Base-by-base conservation (phyloP, 2,888 invertebrate genomes). In the Strigamia maritima region DNA sequence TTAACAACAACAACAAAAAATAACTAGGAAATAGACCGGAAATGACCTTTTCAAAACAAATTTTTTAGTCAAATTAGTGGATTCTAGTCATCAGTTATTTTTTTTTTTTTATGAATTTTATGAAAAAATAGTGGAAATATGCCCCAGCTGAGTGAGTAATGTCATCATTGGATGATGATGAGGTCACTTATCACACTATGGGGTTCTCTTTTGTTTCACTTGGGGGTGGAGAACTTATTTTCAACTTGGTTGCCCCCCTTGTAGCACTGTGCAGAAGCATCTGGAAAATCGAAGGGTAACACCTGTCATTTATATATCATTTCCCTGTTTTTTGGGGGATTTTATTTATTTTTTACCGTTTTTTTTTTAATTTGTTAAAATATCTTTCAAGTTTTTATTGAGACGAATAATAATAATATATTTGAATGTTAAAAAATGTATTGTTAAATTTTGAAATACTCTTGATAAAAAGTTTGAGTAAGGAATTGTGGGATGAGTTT, bases 141-240 rank as follows among this genome's bases (percentile, higher is more conserved):
- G 24, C 65, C 65, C 65, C 65, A 65, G 65, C 65, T 65, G 65
- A 26, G 26, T 26, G 65, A 65, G 65, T 65, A 65, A 65, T 65
- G 65, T 26, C 26, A 65, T 24, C 26, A 16, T 26, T 65, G 65
- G 65, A 65, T 65, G 65, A 65, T 65, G 65, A 65, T 65, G 65
- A 65, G 65, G 65, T 65, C 65, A 65, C 65, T 65, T 65, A 65
- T 65, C 65, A 65, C 65, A 24, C 65, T 65, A 65, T 65, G 65
- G 65, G 65, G 65, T 65, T 65, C 65, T 65, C 65, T 65, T 65
- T 65, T 24, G 24, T 65, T 65, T 26, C 6, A 2, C 26, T 24
- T 7, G 65, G 65, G 65, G 65, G 65, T 65, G 65, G 65, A 49
- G 14, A 65, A 65, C 65, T 65, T 65, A 65, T 65, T 65, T 65